These are phyloP conservation scores for Oncorhynchus gorbuscha DNA, from an alignment of 2,113 vertebrate species.

Conservation along the genomic window DNA sequence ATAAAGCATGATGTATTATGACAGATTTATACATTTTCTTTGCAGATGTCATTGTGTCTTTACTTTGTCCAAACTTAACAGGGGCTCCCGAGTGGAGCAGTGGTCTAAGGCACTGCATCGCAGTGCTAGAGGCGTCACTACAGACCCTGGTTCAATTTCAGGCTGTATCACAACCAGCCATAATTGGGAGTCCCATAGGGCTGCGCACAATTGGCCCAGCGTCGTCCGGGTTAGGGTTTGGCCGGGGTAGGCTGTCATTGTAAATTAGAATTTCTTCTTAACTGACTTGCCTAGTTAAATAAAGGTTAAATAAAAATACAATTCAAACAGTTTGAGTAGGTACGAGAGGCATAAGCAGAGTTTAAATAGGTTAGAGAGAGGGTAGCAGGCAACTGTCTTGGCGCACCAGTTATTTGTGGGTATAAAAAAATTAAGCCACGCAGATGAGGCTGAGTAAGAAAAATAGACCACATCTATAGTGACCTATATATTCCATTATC, in stretches of 20 bases:
- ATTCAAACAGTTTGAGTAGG: slow-evolving; percentile 20
- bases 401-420: slow-evolving; percentile 69
- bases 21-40: background rate
- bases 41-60: slow-evolving; percentile 9
- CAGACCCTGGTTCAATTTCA: too few relatives aligned
- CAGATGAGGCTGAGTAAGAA: slow-evolving; percentile 68
- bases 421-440: slow-evolving; percentile 70
- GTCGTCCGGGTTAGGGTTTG: too few relatives aligned
- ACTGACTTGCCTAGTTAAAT: too few relatives aligned
- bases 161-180: too few relatives aligned
- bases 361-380: slow-evolving; percentile 73
- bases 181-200: too few relatives aligned
- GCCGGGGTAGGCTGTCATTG: too few relatives aligned
- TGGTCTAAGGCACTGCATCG: too few relatives aligned
- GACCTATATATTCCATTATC: slow-evolving; percentile 75
- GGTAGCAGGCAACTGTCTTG: slow-evolving; percentile 42
- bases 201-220: too few relatives aligned
- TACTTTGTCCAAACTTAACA: slow-evolving; percentile 25
- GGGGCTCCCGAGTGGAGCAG: too few relatives aligned
- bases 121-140: too few relatives aligned
- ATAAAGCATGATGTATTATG: background rate
- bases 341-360: slow-evolving; percentile 42
- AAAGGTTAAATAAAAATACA: too few relatives aligned
- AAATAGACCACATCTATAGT: slow-evolving; percentile 69
- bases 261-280: too few relatives aligned